Evolutionary conservation across 2,113 vertebrate genomes (phyloP).

Genomic region (Hiodon tergisus): DNA sequence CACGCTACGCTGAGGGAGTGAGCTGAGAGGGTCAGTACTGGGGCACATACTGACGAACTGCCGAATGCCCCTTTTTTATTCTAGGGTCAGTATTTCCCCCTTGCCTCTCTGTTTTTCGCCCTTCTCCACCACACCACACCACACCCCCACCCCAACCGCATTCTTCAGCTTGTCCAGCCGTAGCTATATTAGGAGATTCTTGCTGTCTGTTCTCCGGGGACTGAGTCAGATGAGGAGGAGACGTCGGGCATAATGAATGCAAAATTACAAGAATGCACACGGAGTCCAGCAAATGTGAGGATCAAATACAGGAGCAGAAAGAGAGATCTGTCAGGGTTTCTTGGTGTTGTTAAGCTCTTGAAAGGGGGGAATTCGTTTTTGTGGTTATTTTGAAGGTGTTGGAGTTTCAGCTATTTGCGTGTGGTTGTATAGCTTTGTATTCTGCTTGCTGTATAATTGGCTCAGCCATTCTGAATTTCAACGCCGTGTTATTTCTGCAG

Average conservation of each 20-base stretch:
- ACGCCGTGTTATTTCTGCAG: neutral
- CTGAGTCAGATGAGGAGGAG: neutral
- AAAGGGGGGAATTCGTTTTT: neutral
- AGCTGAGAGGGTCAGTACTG: too few species aligned
- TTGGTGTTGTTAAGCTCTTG: neutral
- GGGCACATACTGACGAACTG: neutral
- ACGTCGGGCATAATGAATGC: slow-evolving; percentile 1
- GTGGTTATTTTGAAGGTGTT: neutral
- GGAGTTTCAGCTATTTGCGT: neutral
- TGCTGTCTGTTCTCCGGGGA: slow-evolving; percentile 14
- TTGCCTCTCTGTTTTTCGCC: neutral
- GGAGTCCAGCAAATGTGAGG: neutral
- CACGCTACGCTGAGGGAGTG: too few species aligned
- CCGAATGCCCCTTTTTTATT: neutral
- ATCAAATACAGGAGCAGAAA: too few species aligned
- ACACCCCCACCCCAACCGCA: neutral
- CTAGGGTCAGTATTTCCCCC: neutral
- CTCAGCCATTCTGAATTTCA: neutral
- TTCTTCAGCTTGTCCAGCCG: slow-evolving; percentile 14
- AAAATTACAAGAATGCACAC: slow-evolving; percentile 6
- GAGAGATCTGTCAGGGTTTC: neutral
- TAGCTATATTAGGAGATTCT: slow-evolving; percentile 28
- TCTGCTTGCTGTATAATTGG: neutral
- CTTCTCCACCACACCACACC: neutral
- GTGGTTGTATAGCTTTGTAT: neutral